phyloP scores from a whole-genome alignment of 2,113 vertebrate species.

The Eulemur rufifrons region DNA sequence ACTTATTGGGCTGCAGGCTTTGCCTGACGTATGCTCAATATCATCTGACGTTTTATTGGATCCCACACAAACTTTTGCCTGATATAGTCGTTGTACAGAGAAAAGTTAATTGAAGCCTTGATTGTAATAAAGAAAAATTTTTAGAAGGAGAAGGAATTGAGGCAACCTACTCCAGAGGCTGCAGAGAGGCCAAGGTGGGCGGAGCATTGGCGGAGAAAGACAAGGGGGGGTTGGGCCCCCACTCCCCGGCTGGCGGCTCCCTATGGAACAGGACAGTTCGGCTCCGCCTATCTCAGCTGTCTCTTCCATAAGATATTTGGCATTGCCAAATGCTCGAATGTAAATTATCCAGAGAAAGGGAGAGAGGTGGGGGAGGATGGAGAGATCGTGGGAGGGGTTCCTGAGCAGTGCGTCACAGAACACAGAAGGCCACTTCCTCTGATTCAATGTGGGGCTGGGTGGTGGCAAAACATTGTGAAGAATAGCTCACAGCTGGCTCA shows the following conservation, averaged over 20 bases:
- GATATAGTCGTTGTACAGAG: conserved; percentile 78
- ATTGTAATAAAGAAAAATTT: conserved; percentile 48
- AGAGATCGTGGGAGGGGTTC: background rate
- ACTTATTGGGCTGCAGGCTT: conserved; percentile 79
- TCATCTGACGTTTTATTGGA: conserved; percentile 83
- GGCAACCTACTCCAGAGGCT: background rate
- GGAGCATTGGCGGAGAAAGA: background rate
- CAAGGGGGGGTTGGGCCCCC: background rate
- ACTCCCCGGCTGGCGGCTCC: accelerated
- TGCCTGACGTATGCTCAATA: conserved; percentile 79
- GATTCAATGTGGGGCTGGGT: background rate
- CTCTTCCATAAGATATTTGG: background rate
- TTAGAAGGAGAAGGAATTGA: background rate
- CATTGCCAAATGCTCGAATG: background rate
- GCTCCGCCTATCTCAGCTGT: background rate
- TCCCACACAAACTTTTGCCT: conserved; percentile 80
- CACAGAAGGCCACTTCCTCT: background rate
- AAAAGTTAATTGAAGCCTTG: conserved; percentile 80
- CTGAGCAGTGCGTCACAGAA: background rate
- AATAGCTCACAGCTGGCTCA: background rate
- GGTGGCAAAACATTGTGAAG: background rate
- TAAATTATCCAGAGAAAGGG: background rate
- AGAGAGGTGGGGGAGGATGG: background rate
- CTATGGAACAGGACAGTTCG: background rate
- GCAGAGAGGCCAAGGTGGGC: background rate